phyloP scores from a whole-genome alignment of 2,113 vertebrate species.

The Notothenia rossii region DNA sequence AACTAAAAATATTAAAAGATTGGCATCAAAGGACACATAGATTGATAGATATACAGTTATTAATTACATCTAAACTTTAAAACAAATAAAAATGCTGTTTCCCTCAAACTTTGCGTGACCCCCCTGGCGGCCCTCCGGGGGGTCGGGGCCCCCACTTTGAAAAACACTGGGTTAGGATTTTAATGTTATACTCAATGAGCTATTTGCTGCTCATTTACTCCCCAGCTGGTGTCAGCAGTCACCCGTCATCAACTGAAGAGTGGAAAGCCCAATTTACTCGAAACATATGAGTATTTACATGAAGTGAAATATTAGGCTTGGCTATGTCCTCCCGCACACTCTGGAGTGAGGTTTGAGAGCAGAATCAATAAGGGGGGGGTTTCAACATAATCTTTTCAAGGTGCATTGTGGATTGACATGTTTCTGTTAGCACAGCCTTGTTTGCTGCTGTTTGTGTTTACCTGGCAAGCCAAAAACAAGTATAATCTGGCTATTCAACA shows the following conservation, averaged over 20 bases:
- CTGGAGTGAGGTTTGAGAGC: slow-evolving; percentile 6
- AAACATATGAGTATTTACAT: neutral
- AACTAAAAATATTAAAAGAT: too few species aligned
- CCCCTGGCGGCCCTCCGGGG: too few species aligned
- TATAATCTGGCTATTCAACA: neutral
- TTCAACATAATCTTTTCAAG: neutral
- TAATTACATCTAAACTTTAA: too few species aligned
- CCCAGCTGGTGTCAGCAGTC: slow-evolving; percentile 39
- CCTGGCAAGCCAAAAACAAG: neutral
- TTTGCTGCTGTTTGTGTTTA: slow-evolving; percentile 1
- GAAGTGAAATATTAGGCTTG: slow-evolving; percentile 10
- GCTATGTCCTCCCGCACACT: neutral
- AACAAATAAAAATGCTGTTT: too few species aligned
- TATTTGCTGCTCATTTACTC: slow-evolving; percentile 33
- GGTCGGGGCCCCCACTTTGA: too few species aligned
- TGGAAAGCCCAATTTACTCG: slow-evolving; percentile 5
- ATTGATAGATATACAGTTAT: too few species aligned
- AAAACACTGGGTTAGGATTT: slow-evolving; percentile 11
- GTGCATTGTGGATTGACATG: neutral
- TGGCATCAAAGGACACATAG: too few species aligned
- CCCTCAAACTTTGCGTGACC: too few species aligned
- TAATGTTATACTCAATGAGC: slow-evolving; percentile 20
- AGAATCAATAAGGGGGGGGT: slow-evolving; percentile 12
- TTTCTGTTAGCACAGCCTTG: neutral
- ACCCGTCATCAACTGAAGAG: slow-evolving; percentile 40